Conservation (phyloP, 2,113 vertebrate genomes). For the Bothrops jararaca region DNA sequence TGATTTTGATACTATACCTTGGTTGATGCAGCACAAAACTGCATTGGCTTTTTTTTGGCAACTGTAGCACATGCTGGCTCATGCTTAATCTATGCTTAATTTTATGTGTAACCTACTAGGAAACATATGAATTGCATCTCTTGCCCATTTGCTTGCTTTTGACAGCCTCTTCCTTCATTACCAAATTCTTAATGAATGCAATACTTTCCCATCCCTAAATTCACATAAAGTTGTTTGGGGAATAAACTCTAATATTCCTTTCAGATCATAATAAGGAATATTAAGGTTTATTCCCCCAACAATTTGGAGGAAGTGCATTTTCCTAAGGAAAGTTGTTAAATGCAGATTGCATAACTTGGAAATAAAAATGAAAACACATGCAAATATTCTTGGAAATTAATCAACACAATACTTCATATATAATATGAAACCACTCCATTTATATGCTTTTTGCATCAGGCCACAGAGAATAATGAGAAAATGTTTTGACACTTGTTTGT, state of each 20-base stretch:
- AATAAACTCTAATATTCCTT: not conserved
- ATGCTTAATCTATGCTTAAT: not conserved
- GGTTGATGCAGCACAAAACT: not conserved
- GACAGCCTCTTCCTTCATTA: not conserved
- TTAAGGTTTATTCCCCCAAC: not conserved
- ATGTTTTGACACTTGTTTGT: not conserved
- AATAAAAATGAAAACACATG: not conserved
- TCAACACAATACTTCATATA: slow-evolving; percentile 15
- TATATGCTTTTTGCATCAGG: not conserved
- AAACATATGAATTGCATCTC: not conserved
- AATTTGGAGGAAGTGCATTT: not conserved
- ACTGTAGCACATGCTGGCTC: not conserved
- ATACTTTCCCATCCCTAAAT: not conserved
- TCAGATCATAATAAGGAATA: not conserved
- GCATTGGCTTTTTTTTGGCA: not conserved
- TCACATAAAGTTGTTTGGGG: not conserved
- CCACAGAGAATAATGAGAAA: not conserved
- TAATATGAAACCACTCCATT: not conserved
- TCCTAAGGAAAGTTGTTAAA: not conserved
- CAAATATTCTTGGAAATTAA: not conserved
- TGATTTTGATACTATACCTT: not conserved
- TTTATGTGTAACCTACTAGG: not conserved
- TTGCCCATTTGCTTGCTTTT: not conserved
- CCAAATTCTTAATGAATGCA: not conserved
- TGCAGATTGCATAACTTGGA: not conserved